Evolutionary conservation across 2,888 invertebrate genomes (phyloP).

Genomic region (Cheilosia soror): DNA sequence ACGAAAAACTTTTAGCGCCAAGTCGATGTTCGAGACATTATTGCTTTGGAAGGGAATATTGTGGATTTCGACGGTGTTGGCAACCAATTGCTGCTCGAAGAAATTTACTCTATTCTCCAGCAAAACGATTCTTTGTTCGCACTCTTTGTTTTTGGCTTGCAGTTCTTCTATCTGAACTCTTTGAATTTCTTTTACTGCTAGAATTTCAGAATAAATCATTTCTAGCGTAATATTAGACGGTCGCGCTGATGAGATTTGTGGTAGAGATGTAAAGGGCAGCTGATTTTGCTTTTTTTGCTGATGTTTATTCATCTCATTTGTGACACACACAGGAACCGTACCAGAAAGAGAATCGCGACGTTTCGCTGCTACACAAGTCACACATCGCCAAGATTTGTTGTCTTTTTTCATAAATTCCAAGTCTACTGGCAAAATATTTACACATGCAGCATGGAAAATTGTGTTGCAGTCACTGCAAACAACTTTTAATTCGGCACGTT

Average conservation of each 20-base stretch:
- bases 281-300: not conserved
- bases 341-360: constrained; percentile 21
- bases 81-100: constrained; percentile 9
- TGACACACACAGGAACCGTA: constrained; percentile 6
- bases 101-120: constrained; percentile 26
- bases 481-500: constrained; percentile 5
- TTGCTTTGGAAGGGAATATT: constrained; percentile 15
- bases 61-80: constrained; percentile 23
- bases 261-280: not conserved
- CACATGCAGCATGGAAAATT: constrained; percentile 3
- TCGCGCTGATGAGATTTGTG: not conserved
- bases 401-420: not conserved
- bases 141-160: constrained; percentile 1
- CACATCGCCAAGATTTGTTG: too few species aligned
- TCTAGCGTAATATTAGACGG: constrained; percentile 2
- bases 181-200: not conserved
- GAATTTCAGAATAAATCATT: constrained; percentile 15
- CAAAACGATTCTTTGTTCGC: constrained; percentile 15
- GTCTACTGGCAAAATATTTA: not conserved
- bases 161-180: too few species aligned
- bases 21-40: constrained; percentile 19
- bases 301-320: not conserved
- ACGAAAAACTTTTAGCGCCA: constrained; percentile 38
- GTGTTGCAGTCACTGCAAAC: too few species aligned
- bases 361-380: not conserved